Base-by-base conservation (phyloP, 2,113 vertebrate genomes). In the Anser cygnoides region DNA sequence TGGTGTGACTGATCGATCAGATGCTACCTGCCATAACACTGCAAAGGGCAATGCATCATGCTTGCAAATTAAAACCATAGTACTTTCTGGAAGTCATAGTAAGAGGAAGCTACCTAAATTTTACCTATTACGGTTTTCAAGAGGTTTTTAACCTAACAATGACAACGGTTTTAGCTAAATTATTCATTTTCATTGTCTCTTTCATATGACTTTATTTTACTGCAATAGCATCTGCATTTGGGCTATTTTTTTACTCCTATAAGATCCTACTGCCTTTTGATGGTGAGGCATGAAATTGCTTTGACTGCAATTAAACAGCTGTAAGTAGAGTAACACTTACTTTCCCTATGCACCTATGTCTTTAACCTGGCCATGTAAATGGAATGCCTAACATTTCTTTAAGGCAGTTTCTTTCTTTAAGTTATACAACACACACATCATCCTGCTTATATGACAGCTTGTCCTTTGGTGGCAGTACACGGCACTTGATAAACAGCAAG, bases 1-100 rank as follows among this genome's bases (percentile, higher is more conserved):
- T 63, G 62, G 54, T 90, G 75, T 95, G 87, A 93, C 85, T 95
- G 91, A 91, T 97, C 81, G 91, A 91, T 97, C 81, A 96, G 93
- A 73, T 94, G 95, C 89, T 96, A 89, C 81, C 87, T 96, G 74
- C 81, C 84, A 83, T 74, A 89, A 75, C 41, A 73, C 66, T 89
- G 76, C 68, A 86, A 80, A 97, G 82, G 82, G 58, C 79, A 87
- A 88, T 83, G 77, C 22, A 90, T 95, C 39, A 71, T 67, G 41
- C 61, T 46, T 11, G 1, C 52, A 80, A 94, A 95, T 93, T 91
- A 84, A 95, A 95, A 87, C 31, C 55, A 19, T 58, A 63, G 11
- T 96, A 26, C 61, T 91, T 68, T 71, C 80, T 85, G 59, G 49
- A 95, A 96, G 31, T 50, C 3, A 3, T 37, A 90, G 22, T 73